Conservation (phyloP, 2,888 invertebrate genomes). For the Leptopilina myrica region DNA sequence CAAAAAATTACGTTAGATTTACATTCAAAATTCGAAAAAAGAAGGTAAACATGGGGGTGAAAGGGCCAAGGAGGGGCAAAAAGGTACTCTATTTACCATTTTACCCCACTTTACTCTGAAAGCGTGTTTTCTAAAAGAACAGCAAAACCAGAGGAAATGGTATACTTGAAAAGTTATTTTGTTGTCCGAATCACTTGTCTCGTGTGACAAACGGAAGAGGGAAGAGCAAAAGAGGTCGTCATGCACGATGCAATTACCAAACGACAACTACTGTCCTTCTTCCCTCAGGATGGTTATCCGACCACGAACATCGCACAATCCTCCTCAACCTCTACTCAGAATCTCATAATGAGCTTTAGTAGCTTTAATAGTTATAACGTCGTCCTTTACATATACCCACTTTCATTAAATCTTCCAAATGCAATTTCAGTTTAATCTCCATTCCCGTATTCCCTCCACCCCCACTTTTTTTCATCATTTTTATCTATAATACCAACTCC, state of each 20-base stretch:
- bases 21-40: no score
- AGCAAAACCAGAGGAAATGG: slow-evolving; percentile 14
- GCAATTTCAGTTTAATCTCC: slow-evolving; percentile 10
- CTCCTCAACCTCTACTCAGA: slow-evolving; percentile 6
- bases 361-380: slow-evolving; percentile 24
- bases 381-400: not conserved
- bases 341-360: slow-evolving; percentile 32
- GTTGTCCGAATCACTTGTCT: slow-evolving; percentile 56
- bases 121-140: no score
- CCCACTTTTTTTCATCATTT: no score
- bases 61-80: no score
- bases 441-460: not conserved
- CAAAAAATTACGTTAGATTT: no score
- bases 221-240: slow-evolving; percentile 46
- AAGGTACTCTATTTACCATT: no score
- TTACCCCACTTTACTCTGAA: no score
- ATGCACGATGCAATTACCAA: slow-evolving; percentile 62
- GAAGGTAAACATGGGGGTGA: no score
- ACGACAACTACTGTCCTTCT: slow-evolving; percentile 32
- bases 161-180: slow-evolving; percentile 61
- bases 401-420: slow-evolving; percentile 32
- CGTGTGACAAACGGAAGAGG: slow-evolving; percentile 58
- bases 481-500: no score
- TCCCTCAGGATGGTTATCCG: slow-evolving; percentile 26
- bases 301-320: slow-evolving; percentile 14